Base-by-base conservation (phyloP, 1,140 invertebrate genomes). In the Ylistrum balloti region DNA sequence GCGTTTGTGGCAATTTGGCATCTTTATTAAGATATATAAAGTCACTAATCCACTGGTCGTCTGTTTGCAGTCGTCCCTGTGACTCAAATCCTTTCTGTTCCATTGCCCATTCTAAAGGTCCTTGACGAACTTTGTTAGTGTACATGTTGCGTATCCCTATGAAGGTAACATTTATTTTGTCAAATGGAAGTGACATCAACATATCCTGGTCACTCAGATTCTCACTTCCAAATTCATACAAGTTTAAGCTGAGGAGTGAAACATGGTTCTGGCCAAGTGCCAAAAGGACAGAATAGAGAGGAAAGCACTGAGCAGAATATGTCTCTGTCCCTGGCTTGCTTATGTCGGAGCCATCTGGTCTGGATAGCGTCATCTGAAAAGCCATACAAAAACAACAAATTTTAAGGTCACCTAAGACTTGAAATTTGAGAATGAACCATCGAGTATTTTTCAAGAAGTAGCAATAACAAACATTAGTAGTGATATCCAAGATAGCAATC, bases 211-310 rank as follows among this genome's bases (percentile, higher is more conserved):
- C 56, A 28, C 22, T 74, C 56, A 28, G 56, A 28, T n/a, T 74
- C 28, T n/a, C 9, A 74, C 56, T 74, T 9, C 56, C 56, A 28
- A 74, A 5, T 74, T 74, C 56, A 28, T 74, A 74, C 5, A 74
- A 74, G n/a, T 74, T 74, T 74, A 74, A 74, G 56, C 22, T 74
- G 13, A 74, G 56, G 56, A 74, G 56, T 5, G 56, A 28, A 17
- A 74, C 11, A 2, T 28, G 22, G 9, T 74, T 74, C 56, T 74
- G 56, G 5, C 13, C n/a, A 5, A 74, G 56, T 74, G 56, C 56
- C n/a, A 74, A 28, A n/a, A 74, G 56, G 56, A 74, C n/a, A n/a
- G 56, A 74, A n/a, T 74, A 74, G 22, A 74, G 56, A n/a, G 56
- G 56, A 74, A 74, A 74, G 11, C 56, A 74, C 22, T 28, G n/a